These are phyloP conservation scores for Lepilemur septentrionalis DNA, from an alignment of 2,797 vertebrate species.

Conservation along the genomic window DNA sequence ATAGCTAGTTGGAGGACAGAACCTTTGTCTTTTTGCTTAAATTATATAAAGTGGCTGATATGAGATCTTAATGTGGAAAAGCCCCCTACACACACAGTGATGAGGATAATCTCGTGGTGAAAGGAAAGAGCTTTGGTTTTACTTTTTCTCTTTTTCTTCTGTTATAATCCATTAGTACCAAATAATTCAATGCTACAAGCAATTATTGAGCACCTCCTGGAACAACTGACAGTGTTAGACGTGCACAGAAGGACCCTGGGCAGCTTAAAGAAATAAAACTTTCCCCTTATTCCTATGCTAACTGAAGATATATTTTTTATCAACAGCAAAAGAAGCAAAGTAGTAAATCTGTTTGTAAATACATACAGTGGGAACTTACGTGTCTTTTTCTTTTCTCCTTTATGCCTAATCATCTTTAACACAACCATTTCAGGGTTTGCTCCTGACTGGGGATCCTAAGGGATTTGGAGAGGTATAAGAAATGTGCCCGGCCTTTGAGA, in stretches of 20 bases:
- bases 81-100: accelerated
- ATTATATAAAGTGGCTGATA: neutral
- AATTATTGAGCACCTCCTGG: neutral
- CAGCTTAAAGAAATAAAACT: neutral
- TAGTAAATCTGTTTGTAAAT: neutral
- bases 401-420: neutral
- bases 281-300: neutral
- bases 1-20: neutral
- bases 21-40: neutral
- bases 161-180: neutral
- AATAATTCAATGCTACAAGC: neutral
- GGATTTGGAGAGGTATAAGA: neutral
- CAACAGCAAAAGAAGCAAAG: neutral
- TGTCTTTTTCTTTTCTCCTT: neutral
- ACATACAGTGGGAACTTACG: neutral
- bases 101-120: neutral
- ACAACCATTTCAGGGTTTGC: slow-evolving; percentile 19
- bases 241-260: neutral
- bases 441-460: neutral
- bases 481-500: neutral
- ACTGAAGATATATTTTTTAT: neutral
- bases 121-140: neutral
- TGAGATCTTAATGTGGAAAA: neutral
- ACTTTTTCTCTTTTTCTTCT: neutral
- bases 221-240: neutral